Base-by-base conservation (phyloP, 2,888 invertebrate species). In the Eilema griseolum region DNA sequence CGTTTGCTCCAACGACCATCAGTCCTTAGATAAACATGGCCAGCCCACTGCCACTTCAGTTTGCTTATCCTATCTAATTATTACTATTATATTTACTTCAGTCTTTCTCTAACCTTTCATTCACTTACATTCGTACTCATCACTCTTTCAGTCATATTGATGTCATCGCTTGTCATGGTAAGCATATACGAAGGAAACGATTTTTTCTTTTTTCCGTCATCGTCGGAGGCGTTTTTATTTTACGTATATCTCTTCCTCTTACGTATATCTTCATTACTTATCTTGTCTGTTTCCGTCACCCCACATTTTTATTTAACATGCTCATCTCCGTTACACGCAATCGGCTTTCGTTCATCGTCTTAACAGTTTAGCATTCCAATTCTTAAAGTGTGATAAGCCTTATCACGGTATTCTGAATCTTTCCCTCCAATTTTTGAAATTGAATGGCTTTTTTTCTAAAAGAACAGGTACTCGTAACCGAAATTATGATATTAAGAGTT, bases 281-380 rank as follows among this genome's bases (percentile, higher is more conserved):
- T 52, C 52, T 52, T 52, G 52, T n/a, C 52, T 52, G 52, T 52
- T n/a, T 52, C 52, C 52, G 52, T 52, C 52, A 52, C 52, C 52
- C 10, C 10, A 52, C 52, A 52, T 52, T 52, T 20, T 10, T n/a
- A n/a, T 20, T 52, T 52, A 52, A 20, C 8, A 52, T n/a, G 52
- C n/a, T 52, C 52, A n/a, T n/a, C 20, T 52, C 52, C 52, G 52
- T 52, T 52, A 52, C 52, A 20, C 52, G 52, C 52, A 52, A 52
- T 52, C 52, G n/a, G 20, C 52, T 52, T 52, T 52, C n/a, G n/a
- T 52, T 52, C 52, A 52, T 52, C n/a, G n/a, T 52, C n/a, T n/a
- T n/a, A 52, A 52, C 20, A 52, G 20, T 52, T 52, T n/a, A 52
- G n/a, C n/a, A 52, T 52, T 52, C n/a, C 52, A 52, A 52, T 52